phyloP scores from a whole-genome alignment of 53 echinoderm and acorn worm species.

The Antedon mediterranea region DNA sequence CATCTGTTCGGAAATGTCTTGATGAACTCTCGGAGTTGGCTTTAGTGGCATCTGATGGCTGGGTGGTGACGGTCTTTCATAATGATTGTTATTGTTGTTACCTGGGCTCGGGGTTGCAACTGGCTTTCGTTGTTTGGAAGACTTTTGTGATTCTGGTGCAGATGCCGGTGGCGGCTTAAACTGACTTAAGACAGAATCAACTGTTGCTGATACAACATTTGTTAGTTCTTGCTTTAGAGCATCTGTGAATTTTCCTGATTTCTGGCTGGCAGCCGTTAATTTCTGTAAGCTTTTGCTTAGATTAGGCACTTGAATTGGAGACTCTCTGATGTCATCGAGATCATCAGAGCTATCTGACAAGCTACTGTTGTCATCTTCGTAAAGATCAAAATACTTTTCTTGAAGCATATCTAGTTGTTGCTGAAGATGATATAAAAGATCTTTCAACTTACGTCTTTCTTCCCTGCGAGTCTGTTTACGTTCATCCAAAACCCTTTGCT shows the following conservation, averaged over 20 bases:
- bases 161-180: not conserved
- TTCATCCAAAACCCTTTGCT: constrained; percentile 34
- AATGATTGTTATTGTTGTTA: not conserved
- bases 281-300: not conserved
- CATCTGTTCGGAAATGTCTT: constrained; percentile 36
- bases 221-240: constrained; percentile 43
- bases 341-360: constrained; percentile 60
- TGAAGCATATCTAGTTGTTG: constrained; percentile 75
- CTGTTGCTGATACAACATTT: constrained; percentile 32
- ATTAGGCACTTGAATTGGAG: constrained; percentile 5
- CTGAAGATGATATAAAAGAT: constrained; percentile 67
- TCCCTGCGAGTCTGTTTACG: constrained; percentile 28
- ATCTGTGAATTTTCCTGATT: constrained; percentile 4
- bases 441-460: constrained; percentile 42
- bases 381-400: constrained; percentile 83
- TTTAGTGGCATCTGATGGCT: not conserved
- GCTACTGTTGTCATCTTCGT: constrained; percentile 67
- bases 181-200: constrained; percentile 31
- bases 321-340: constrained; percentile 77
- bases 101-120: constrained; percentile 8
- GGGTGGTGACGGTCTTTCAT: constrained; percentile 8
- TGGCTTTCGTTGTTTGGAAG: constrained; percentile 34
- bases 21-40: not conserved
- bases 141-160: not conserved
- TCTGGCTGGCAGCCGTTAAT: not conserved